Conservation (phyloP, 2,888 invertebrate genomes). For the Stenodera caucasica region DNA sequence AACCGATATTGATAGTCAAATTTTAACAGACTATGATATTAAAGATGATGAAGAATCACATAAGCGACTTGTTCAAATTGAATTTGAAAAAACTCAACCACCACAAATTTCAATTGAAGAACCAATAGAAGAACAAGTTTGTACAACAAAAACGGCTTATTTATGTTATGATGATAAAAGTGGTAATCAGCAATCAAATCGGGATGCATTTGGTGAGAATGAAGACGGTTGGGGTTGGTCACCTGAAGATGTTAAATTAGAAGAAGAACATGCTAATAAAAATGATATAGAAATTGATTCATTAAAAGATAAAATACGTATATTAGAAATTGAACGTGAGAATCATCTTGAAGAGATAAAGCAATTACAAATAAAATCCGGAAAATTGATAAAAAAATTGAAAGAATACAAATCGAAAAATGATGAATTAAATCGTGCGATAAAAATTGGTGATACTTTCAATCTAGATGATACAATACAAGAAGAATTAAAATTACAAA, state of each 20-base stretch:
- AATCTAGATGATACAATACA: conserved; percentile 78
- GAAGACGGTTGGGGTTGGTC: conserved; percentile 68
- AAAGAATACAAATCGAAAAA: conserved; percentile 77
- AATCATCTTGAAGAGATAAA: conserved; percentile 65
- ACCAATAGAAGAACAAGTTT: conserved; percentile 40
- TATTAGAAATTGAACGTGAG: conserved; percentile 63
- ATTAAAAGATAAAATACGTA: conserved; percentile 62
- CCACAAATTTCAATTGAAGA: conserved; percentile 17
- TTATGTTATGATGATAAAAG: conserved; percentile 40
- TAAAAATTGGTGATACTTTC: conserved; percentile 58
- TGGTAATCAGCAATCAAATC: conserved; percentile 11
- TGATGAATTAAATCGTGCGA: conserved; percentile 60
- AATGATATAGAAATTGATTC: conserved; percentile 54
- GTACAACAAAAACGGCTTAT: conserved; percentile 46
- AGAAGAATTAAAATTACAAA: conserved; percentile 75
- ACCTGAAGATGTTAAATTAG: conserved; percentile 58
- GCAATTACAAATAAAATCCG: conserved; percentile 68
- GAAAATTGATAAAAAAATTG: conserved; percentile 79
- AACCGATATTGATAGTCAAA: conserved; percentile 34
- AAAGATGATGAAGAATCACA: conserved; percentile 18
- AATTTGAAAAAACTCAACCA: conserved; percentile 22
- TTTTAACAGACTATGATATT: conserved; percentile 21
- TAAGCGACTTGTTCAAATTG: conserved; percentile 23
- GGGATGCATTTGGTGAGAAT: conserved; percentile 49
- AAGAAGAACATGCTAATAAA: conserved; percentile 55